Conservation (phyloP, 2,113 vertebrate species). For the Trogon melanurus region DNA sequence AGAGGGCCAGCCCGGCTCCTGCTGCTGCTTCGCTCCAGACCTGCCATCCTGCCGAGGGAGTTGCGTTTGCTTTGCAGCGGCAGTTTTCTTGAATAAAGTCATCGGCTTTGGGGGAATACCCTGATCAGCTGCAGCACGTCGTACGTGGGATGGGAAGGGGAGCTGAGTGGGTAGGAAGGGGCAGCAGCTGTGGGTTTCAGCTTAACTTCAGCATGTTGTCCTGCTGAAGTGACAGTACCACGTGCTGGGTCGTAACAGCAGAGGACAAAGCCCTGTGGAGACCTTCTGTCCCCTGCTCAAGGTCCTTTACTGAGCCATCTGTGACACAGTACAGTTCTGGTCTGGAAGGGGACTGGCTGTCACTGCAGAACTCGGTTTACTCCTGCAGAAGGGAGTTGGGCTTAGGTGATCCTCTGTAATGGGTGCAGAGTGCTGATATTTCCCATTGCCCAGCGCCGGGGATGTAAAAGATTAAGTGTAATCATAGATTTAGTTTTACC, state of each 20-base stretch:
- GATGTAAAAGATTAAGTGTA: background rate
- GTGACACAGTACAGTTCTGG: background rate
- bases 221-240: rapidly evolving
- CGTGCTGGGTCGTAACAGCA: background rate
- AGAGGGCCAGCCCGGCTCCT: background rate
- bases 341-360: background rate
- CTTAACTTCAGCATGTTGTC: background rate
- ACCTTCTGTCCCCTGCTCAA: background rate
- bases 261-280: background rate
- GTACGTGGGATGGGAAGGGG: background rate
- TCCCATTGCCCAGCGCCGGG: background rate
- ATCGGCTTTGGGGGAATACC: rapidly evolving
- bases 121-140: background rate
- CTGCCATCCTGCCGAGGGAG: background rate
- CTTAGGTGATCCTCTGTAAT: rapidly evolving
- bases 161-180: background rate
- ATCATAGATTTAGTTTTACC: background rate
- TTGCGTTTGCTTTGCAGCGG: background rate
- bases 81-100: background rate
- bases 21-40: background rate
- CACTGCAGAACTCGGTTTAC: background rate
- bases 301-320: background rate
- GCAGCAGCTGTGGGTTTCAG: background rate
- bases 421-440: background rate
- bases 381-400: background rate